phyloP scores from a whole-genome alignment of 1,140 invertebrate genomes.

The Arctopsyche grandis region DNA sequence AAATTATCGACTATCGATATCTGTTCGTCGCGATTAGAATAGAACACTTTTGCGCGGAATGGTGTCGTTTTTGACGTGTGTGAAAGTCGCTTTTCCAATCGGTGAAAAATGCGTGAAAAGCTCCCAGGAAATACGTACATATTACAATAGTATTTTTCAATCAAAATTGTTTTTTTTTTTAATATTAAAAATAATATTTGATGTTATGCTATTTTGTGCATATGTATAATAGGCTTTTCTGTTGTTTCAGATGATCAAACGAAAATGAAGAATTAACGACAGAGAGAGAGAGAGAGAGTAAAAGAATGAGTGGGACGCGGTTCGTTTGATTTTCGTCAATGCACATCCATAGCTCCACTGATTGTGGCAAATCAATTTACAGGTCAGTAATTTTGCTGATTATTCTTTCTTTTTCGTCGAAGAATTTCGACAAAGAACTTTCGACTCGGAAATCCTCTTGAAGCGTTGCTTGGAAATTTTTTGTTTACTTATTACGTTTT shows the following conservation, averaged over 20 bases:
- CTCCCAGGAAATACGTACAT: not conserved
- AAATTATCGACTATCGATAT: conserved; percentile 36
- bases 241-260: conserved; percentile 8
- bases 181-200: no score
- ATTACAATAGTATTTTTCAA: not conserved
- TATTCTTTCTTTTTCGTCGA: conserved; percentile 3
- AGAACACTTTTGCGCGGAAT: not conserved
- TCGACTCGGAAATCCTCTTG: not conserved
- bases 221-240: not conserved
- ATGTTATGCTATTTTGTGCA: not conserved
- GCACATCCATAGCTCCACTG: not conserved
- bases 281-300: not conserved
- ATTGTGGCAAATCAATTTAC: conserved; percentile 26
- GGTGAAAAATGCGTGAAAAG: not conserved
- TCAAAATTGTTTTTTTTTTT: not conserved
- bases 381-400: conserved; percentile 27
- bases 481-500: conserved; percentile 15
- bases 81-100: not conserved
- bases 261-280: not conserved
- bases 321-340: conserved; percentile 23
- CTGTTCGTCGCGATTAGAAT: conserved; percentile 6
- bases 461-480: not conserved
- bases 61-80: not conserved
- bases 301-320: not conserved
- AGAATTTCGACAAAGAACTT: not conserved